Percentiles rank a stretch among this genome's conserved stretches.
phyloP scores from a whole-genome alignment of 2,113 vertebrate species.

The Pelecanus crispus region DNA sequence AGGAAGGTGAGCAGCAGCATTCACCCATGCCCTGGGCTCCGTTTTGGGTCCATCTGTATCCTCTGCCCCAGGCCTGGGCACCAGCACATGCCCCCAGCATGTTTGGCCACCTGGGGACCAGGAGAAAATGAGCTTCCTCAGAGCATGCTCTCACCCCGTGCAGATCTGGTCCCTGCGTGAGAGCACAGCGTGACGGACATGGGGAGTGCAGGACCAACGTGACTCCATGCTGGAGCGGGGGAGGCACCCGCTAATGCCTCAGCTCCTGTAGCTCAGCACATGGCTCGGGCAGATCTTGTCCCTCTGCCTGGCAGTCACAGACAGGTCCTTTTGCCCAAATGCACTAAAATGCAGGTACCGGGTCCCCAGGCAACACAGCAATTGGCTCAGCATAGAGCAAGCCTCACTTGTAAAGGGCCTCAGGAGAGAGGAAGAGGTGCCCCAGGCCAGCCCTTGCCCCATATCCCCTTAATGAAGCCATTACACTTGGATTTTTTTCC shows the following conservation, averaged over 20 bases:
- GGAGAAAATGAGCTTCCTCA: not conserved
- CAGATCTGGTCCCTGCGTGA: accelerated
- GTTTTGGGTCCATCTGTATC: not conserved
- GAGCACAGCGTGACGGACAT: accelerated
- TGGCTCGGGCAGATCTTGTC: not conserved
- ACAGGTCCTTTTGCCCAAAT: not conserved
- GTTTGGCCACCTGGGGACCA: not conserved
- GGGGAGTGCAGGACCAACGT: accelerated
- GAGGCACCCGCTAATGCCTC: not conserved
- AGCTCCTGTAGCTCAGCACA: not conserved
- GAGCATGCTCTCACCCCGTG: accelerated
- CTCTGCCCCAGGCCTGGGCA: not conserved
- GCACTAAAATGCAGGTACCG: not conserved
- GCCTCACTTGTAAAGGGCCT: not conserved
- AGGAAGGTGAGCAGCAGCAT: not conserved
- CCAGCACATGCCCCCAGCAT: not conserved
- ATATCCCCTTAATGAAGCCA: not conserved
- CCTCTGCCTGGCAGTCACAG: not conserved
- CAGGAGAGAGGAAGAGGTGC: not conserved
- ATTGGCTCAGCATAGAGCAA: not conserved
- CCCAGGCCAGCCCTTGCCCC: not conserved
- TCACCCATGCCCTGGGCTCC: not conserved
- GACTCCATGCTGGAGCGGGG: not conserved
- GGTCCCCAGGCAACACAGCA: not conserved
- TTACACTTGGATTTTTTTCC: not conserved